Conservation (phyloP, 2,797 vertebrate genomes). For the Tokudaia tokunoshimensis region DNA sequence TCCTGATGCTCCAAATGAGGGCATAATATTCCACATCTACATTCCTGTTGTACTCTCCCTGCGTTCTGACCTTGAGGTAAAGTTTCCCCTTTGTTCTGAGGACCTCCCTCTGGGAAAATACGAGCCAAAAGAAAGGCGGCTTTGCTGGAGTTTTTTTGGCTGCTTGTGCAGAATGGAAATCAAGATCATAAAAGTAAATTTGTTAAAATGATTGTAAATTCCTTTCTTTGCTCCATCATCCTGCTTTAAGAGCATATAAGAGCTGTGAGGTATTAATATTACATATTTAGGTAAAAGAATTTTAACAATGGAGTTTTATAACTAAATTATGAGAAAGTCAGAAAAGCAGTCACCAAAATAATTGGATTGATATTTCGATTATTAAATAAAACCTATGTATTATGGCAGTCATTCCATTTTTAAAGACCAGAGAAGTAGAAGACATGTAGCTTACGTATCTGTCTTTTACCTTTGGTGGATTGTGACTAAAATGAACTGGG, state of each 20-base stretch:
- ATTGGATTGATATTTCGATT: slow-evolving; percentile 53
- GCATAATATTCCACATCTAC: slow-evolving; percentile 40
- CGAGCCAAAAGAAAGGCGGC: not conserved
- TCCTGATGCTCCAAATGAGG: slow-evolving; percentile 50
- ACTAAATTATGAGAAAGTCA: slow-evolving; percentile 61
- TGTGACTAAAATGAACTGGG: slow-evolving; percentile 3
- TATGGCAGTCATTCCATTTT: slow-evolving; percentile 11
- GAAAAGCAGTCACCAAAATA: slow-evolving; percentile 56
- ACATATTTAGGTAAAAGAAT: slow-evolving; percentile 16
- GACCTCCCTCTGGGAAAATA: not conserved
- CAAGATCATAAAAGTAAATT: slow-evolving; percentile 53
- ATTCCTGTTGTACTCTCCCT: slow-evolving; percentile 13
- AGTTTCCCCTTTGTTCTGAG: not conserved
- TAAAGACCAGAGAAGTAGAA: slow-evolving; percentile 37
- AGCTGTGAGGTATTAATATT: slow-evolving; percentile 46
- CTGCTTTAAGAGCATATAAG: slow-evolving; percentile 53
- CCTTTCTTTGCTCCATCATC: slow-evolving; percentile 50
- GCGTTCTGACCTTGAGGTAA: slow-evolving; percentile 29
- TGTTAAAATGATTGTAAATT: slow-evolving; percentile 61
- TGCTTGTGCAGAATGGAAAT: slow-evolving; percentile 53
- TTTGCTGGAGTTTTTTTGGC: slow-evolving; percentile 7
- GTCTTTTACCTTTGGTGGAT: not conserved
- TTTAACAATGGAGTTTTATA: slow-evolving; percentile 41
- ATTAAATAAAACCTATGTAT: slow-evolving; percentile 54
- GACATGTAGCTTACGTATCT: not conserved